Evolutionary conservation across 1,140 invertebrate species (phyloP), one percentile per base, ranked within the genome.

Genomic region (Bathynomus jamesi): DNA sequence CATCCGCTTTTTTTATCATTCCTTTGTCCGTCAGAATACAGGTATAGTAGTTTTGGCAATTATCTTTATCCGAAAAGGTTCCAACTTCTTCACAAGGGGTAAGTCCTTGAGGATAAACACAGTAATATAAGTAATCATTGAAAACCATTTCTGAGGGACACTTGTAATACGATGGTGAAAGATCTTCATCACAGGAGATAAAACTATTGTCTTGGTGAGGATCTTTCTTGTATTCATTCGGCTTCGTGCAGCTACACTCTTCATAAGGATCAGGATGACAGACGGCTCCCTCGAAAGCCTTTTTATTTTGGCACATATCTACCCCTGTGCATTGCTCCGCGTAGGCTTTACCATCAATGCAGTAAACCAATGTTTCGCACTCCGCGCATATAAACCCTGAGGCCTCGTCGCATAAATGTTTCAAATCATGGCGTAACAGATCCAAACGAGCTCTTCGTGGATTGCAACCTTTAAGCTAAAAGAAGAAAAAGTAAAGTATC

Each of bases 21-120:
- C 40, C 62, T 32, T 28, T 63, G 24, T 21, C 61, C 17, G 40
- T 28, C 13, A 10, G 62, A 24, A 73, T 67, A 17, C 66, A 73
- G n/a, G 53, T 73, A 30, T 73, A 73, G 31, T 73, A 73, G 28
- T 67, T 61, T 21, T 28, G 61, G 61, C 71, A 73, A 25, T 73
- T 68, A 7, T 31, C 13, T 0, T 65, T 63, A 46, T 73, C 61
- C 0, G 71, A 27, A 63, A 73, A 73, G 3, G 69, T 67, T 29
- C 71, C 71, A 27, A 61, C 60, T 61, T 68, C 62, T 13, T 60
- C 31, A 31, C 71, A 73, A 11, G 31, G 46, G 25, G 67, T 40
- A 21, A 69, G 60, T 13, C 67, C 67, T 24, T 69, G 29, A 13
- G 21, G 8, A 29, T 69, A 61, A 11, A 31, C 30, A 30, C 67